Conservation (phyloP, 2,888 invertebrate species). For the Zele albiditarsus region DNA sequence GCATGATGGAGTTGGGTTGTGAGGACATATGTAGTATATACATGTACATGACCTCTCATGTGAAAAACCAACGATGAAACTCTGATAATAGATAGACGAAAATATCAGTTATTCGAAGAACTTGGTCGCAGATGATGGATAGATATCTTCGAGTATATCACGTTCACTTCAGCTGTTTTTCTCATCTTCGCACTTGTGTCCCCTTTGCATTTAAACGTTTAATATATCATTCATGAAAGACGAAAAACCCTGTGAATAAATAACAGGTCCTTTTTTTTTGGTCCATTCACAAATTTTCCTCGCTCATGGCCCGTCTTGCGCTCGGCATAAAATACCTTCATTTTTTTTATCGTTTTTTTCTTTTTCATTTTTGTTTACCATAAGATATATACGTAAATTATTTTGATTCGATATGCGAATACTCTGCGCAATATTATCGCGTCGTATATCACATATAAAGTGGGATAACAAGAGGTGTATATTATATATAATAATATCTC, state of each 20-base stretch:
- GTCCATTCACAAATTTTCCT: neutral
- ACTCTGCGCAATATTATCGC: neutral
- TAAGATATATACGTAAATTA: neutral
- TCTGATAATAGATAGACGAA: neutral
- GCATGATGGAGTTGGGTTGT: neutral
- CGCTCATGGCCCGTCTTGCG: neutral
- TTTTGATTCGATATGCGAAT: neutral
- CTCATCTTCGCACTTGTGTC: neutral
- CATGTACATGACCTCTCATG: neutral
- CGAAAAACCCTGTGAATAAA: neutral
- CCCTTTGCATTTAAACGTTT: neutral
- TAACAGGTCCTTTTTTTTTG: neutral
- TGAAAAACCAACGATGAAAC: neutral
- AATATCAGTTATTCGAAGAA: neutral
- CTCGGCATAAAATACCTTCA: neutral
- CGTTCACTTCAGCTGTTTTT: neutral
- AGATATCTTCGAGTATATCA: neutral
- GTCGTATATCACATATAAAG: constrained; percentile 44
- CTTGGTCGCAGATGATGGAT: neutral
- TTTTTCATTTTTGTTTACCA: neutral
- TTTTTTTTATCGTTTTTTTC: neutral
- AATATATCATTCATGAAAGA: neutral
- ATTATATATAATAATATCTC: constrained; percentile 27
- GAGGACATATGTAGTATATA: neutral
- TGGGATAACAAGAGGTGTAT: constrained; percentile 45